These are phyloP conservation scores for Blennius ocellaris DNA, from an alignment of 2,113 vertebrate genomes.

Conservation along the genomic window DNA sequence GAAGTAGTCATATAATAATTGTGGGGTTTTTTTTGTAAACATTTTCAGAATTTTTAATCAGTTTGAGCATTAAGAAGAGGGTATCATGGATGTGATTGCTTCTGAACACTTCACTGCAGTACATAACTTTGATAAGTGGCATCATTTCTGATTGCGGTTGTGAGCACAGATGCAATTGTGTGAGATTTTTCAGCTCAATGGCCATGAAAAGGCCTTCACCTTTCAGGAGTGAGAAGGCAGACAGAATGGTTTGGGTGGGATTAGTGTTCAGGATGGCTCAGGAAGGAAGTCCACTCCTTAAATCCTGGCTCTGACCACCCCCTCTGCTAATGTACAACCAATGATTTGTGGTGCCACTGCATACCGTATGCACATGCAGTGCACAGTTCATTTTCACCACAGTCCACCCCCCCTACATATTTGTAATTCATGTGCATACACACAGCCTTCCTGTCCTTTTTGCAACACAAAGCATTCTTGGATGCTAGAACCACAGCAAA, in stretches of 20 bases:
- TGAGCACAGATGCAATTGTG: constrained; percentile 1
- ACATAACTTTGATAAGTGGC: neutral
- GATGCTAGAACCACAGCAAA: constrained; percentile 13
- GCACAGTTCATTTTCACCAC: constrained; percentile 3
- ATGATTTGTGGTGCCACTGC: neutral
- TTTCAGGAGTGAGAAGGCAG: constrained; percentile 13
- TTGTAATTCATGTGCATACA: neutral
- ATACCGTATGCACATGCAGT: constrained; percentile 4
- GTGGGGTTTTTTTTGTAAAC: no score
- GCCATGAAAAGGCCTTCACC: neutral
- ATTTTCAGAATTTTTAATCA: no score
- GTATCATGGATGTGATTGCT: no score
- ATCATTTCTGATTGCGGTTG: neutral
- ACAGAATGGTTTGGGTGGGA: constrained; percentile 8
- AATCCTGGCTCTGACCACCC: constrained; percentile 19
- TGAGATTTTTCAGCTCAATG: neutral
- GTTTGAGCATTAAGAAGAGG: no score
- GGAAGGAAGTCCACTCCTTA: constrained; percentile 73
- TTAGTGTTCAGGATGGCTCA: constrained; percentile 31
- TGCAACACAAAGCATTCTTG: constrained; percentile 6
- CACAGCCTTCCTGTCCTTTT: constrained; percentile 18
- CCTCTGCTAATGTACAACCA: neutral
- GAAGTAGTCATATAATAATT: no score
- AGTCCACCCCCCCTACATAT: constrained; percentile 31
- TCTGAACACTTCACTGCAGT: no score